Evolutionary conservation across 2,888 invertebrate species (phyloP), one percentile per base, ranked within the genome.

Genomic region (Papilio gigon): DNA sequence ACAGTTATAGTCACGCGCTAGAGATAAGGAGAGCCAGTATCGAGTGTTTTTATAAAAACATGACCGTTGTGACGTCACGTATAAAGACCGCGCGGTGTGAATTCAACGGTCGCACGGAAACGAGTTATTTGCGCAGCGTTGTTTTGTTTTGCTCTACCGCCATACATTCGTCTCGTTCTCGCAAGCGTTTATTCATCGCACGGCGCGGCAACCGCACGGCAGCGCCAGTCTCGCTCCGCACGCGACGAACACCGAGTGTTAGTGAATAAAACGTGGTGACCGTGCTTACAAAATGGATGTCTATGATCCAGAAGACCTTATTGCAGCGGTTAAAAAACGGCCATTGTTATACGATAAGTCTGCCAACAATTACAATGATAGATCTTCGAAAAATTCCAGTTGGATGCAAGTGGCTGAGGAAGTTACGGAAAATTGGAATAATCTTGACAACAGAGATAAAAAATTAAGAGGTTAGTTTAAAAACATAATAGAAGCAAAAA

Each of bases 241-340:
- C 27, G 50, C 27, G 50, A 27, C 50, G 22, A 6, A n/a, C 27
- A 2, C n/a, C 50, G 27, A 47, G 22, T n/a, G 27, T 50, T 14
- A 22, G 20, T 50, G 27, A 27, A 27, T 27, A 27, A 25, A 50
- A 47, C 17, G 42, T 47, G 11, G 11, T 25, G 4, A 27, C 14
- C 14, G n/a, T 40, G 40, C 2, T 14, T 8, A 14, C 27, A 50
- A 50, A 50, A 50, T 50, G 50, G 50, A 25, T 47, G 3, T 17
- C 22, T 47, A 11, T 17, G 50, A 50, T 27, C 50, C 50, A 27
- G 50, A 50, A 50, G 25, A 50, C 0, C 50, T 50, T 14, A 50
- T 50, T 50, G 50, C 50, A 4, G 50, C 50, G 50, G 50, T 50
- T 27, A 50, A 50, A 8, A 50, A 27, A 50, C 50, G 50, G n/a